Percentiles rank a stretch among this genome's conserved stretches.
Conservation (phyloP, 2,797 vertebrate species). For the Babyrousa celebensis region DNA sequence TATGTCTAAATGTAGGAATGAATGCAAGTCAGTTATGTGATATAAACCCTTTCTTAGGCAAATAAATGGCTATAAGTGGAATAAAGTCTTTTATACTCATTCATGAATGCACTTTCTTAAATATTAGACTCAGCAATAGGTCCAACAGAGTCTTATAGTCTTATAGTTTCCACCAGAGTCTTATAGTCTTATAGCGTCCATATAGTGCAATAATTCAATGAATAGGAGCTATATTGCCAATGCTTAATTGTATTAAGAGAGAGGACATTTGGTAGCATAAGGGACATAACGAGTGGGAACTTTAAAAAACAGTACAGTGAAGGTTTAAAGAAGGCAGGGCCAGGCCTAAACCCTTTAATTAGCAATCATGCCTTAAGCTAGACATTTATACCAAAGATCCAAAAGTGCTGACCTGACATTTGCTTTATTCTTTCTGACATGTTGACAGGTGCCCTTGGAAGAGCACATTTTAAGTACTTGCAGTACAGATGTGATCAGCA, state of each 20-base stretch:
- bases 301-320: slow-evolving; percentile 15
- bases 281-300: background rate
- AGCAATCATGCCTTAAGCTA: background rate
- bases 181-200: background rate
- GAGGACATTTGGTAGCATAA: slow-evolving; percentile 22
- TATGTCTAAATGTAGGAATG: slow-evolving; percentile 72
- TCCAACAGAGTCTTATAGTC: background rate
- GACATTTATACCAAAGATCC: background rate
- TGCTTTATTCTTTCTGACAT: slow-evolving; percentile 27
- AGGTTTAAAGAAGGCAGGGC: slow-evolving; percentile 2
- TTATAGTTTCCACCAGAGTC: background rate
- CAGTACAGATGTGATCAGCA: slow-evolving; percentile 22
- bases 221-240: background rate
- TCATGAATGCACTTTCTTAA: slow-evolving; percentile 48
- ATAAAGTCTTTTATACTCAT: slow-evolving; percentile 26
- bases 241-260: slow-evolving; percentile 24
- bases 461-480: slow-evolving; percentile 40
- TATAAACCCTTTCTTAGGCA: slow-evolving; percentile 34
- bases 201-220: background rate
- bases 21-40: slow-evolving; percentile 17
- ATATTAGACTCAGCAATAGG: slow-evolving; percentile 32
- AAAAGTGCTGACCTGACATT: slow-evolving; percentile 11
- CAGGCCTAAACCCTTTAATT: slow-evolving; percentile 58
- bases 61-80: slow-evolving; percentile 34
- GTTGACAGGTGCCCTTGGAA: slow-evolving; percentile 5